Percentiles rank a stretch among this genome's conserved stretches.
Evolutionary conservation across 2,113 vertebrate genomes (phyloP).

Genomic region (Steatornis caripensis): DNA sequence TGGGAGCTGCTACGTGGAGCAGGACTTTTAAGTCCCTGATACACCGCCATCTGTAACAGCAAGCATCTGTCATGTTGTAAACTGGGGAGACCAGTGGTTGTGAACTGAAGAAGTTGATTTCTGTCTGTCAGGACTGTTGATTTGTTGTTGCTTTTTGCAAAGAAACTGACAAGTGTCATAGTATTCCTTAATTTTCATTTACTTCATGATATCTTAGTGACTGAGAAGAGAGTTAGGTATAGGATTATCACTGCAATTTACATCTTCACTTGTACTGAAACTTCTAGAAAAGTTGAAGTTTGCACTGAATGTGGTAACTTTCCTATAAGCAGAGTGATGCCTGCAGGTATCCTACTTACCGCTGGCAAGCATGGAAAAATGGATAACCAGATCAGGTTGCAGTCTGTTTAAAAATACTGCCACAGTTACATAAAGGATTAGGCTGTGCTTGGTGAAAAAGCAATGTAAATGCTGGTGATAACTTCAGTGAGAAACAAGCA

Average conservation of each 20-base stretch:
- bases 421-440: constrained; percentile 36
- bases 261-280: background rate
- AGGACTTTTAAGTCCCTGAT: background rate
- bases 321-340: background rate
- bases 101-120: background rate
- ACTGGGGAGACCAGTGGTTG: background rate
- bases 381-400: constrained; percentile 35
- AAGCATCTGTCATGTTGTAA: background rate
- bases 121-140: background rate
- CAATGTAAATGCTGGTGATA: background rate
- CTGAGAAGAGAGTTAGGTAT: background rate
- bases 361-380: background rate
- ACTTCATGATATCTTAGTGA: background rate
- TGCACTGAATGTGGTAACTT: background rate
- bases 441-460: background rate
- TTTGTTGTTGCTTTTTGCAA: background rate
- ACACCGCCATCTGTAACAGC: background rate
- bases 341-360: constrained; percentile 2
- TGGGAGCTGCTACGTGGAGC: background rate
- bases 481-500: background rate
- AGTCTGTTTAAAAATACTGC: constrained; percentile 57
- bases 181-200: background rate
- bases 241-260: background rate
- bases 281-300: background rate
- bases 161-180: background rate